Evolutionary conservation across 2,797 vertebrate species (phyloP).

Genomic region (Melanotaenia boesemani): DNA sequence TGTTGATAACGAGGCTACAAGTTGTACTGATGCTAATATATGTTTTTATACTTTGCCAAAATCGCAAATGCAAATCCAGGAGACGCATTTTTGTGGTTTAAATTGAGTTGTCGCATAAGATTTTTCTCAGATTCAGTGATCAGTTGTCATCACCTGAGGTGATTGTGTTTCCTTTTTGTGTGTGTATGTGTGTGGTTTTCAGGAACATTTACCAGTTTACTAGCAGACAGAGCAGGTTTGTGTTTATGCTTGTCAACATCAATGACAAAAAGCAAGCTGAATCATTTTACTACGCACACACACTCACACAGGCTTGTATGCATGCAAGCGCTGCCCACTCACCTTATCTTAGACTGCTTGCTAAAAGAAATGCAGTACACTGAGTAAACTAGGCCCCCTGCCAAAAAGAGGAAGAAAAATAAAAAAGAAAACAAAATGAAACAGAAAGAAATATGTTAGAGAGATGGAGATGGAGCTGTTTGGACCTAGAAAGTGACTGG

Average conservation of each 20-base stretch:
- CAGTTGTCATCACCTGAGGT: conserved; percentile 20
- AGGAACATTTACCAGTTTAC: conserved; percentile 49
- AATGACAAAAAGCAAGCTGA: conserved; percentile 69
- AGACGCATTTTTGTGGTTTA: conserved; percentile 5
- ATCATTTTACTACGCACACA: conserved; percentile 49
- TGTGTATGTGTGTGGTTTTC: conserved; percentile 25
- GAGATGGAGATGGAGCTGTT: conserved; percentile 72
- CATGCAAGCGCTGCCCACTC: conserved; percentile 59
- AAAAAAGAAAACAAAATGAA: conserved; percentile 45
- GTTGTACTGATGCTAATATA: conserved; percentile 14
- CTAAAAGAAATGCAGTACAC: conserved; percentile 63
- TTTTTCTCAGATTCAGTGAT: conserved; percentile 8
- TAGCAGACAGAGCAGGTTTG: conserved; percentile 51
- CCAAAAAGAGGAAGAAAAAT: conserved; percentile 52
- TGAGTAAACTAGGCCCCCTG: conserved; percentile 58
- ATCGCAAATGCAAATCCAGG: background rate
- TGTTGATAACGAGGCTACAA: conserved; percentile 35
- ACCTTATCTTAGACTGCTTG: conserved; percentile 61
- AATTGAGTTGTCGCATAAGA: background rate
- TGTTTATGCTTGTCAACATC: conserved; percentile 65
- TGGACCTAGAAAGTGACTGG: conserved; percentile 85
- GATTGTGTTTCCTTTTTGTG: conserved; percentile 18
- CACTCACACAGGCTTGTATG: conserved; percentile 28
- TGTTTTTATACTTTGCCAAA: conserved; percentile 13
- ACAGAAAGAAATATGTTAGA: conserved; percentile 35